Conservation (phyloP, 1,140 invertebrate genomes). For the Sinella curviseta region DNA sequence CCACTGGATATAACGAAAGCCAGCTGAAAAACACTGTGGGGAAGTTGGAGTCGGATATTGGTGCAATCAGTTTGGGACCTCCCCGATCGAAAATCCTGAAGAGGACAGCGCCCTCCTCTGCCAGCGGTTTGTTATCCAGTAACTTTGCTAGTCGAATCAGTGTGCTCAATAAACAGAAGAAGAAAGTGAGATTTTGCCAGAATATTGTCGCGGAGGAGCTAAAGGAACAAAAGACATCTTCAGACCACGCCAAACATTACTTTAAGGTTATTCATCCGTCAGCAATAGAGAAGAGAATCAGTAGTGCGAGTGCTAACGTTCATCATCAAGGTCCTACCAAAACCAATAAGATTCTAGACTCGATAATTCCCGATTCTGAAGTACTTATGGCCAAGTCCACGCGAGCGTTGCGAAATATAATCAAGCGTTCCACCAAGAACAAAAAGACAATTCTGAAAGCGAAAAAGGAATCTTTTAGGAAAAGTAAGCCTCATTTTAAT, state of each 20-base stretch:
- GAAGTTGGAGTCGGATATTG: not conserved
- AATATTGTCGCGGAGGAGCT: conserved; percentile 1
- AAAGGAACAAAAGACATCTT: not conserved
- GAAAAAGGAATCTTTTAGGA: conserved; percentile 3
- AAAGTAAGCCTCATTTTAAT: not conserved
- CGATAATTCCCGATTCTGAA: not conserved
- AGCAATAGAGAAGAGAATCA: not conserved
- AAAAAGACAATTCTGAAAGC: not conserved
- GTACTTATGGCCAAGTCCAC: not conserved
- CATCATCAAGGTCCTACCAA: not conserved
- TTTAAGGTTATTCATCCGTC: conserved; percentile 22
- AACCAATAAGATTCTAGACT: not conserved
- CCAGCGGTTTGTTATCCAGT: not conserved
- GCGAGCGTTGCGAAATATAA: not conserved
- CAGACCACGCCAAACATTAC: conserved; percentile 4
- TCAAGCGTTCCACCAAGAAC: not conserved
- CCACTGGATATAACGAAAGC: not conserved
- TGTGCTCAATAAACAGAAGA: conserved; percentile 16
- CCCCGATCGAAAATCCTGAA: conserved; percentile 1
- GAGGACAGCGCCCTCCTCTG: not conserved
- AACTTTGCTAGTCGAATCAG: conserved; percentile 14
- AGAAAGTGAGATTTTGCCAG: conserved; percentile 7
- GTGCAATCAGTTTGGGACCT: not conserved
- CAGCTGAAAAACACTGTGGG: conserved; percentile 8
- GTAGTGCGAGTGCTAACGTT: not conserved